Percentiles rank a stretch among this genome's conserved stretches.
phyloP scores from a whole-genome alignment of 2,888 invertebrate genomes.

The Anthoptus insignis region DNA sequence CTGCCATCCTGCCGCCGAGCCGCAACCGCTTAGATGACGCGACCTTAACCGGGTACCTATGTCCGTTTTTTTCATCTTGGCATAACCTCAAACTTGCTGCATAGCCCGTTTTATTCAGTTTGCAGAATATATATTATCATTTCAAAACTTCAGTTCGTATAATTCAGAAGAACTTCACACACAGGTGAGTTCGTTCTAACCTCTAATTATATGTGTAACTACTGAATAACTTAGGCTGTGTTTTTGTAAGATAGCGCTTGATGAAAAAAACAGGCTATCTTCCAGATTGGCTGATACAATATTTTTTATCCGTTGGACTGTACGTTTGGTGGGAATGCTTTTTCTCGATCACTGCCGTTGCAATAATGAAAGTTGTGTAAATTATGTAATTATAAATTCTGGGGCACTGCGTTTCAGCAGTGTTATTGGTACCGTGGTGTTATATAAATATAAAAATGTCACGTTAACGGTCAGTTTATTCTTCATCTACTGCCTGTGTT shows the following conservation, averaged over 20 bases:
- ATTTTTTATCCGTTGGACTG: slow-evolving; percentile 7
- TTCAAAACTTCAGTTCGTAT: too few relatives aligned
- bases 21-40: slow-evolving; percentile 24
- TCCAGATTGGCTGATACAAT: slow-evolving; percentile 11
- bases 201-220: too few relatives aligned
- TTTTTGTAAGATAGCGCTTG: too few relatives aligned
- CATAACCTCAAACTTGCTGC: too few relatives aligned
- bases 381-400: slow-evolving; percentile 25
- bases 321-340: slow-evolving; percentile 21
- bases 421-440: slow-evolving; percentile 28
- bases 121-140: too few relatives aligned
- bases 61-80: too few relatives aligned
- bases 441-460: slow-evolving; percentile 11
- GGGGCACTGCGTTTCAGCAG: slow-evolving; percentile 15
- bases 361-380: slow-evolving; percentile 35
- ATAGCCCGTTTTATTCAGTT: too few relatives aligned
- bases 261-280: too few relatives aligned
- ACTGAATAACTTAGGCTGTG: too few relatives aligned
- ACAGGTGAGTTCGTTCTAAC: too few relatives aligned
- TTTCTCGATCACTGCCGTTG: slow-evolving; percentile 37
- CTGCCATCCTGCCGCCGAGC: slow-evolving; percentile 49
- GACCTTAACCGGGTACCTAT: slow-evolving; percentile 25
- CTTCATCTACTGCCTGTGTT: slow-evolving; percentile 19
- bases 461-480: slow-evolving; percentile 27
- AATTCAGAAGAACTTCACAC: too few relatives aligned